Evolutionary conservation across 2,113 vertebrate genomes (phyloP).

Genomic region (Glaucidium brasilianum): DNA sequence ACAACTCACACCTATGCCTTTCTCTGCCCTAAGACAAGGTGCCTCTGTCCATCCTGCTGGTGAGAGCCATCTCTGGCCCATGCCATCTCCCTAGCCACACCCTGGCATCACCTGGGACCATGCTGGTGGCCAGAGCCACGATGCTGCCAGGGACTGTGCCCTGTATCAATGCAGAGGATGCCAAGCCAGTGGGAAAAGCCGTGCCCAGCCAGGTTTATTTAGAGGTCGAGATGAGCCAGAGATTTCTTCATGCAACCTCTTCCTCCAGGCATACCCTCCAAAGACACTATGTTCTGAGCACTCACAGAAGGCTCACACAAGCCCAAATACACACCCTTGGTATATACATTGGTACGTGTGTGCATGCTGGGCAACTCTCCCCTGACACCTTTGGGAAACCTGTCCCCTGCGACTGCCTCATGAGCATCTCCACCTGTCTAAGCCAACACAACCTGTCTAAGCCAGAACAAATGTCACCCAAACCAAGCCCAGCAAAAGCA

Average conservation of each 20-base stretch:
- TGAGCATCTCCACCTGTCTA: background rate
- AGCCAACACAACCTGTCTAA: background rate
- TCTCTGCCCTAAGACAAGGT: background rate
- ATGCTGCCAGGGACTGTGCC: background rate
- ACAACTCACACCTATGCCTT: background rate
- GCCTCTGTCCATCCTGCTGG: rapidly evolving
- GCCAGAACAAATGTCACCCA: background rate
- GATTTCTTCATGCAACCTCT: background rate
- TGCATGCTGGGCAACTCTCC: background rate
- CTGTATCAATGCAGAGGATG: background rate
- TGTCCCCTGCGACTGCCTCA: background rate
- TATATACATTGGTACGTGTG: background rate
- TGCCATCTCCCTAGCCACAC: background rate
- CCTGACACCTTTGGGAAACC: background rate
- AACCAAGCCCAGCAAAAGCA: background rate
- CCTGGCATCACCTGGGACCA: background rate
- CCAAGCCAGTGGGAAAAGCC: background rate
- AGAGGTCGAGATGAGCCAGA: background rate
- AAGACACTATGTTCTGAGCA: background rate
- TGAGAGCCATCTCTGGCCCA: background rate
- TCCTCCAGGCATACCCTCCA: background rate
- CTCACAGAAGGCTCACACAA: background rate
- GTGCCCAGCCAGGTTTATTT: background rate
- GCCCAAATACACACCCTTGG: background rate
- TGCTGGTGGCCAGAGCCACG: background rate